Conservation (phyloP, 2,888 invertebrate species). For the Stomorhina lunata region DNA sequence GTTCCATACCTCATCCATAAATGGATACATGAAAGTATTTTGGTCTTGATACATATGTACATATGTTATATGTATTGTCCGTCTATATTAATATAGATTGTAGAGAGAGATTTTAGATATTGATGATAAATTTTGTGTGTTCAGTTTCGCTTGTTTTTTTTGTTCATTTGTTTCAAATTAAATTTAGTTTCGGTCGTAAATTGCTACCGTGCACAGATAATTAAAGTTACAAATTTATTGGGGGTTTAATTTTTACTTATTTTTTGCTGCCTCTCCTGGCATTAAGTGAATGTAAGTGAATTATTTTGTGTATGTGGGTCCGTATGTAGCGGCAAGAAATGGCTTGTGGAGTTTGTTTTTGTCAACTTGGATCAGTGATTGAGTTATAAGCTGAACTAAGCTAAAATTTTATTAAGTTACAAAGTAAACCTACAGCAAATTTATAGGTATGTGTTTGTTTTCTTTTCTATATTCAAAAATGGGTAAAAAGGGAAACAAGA, state of each 20-base stretch:
- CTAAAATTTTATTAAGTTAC: conserved; percentile 46
- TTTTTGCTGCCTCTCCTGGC: neutral
- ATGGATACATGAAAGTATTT: neutral
- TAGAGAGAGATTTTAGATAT: conserved; percentile 33
- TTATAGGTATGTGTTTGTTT: neutral
- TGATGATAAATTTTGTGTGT: conserved; percentile 40
- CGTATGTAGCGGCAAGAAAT: neutral
- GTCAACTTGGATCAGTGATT: conserved; percentile 41
- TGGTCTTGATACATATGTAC: too few species aligned
- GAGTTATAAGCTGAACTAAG: conserved; percentile 53
- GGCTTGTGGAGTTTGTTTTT: neutral
- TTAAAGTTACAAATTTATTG: conserved; percentile 65
- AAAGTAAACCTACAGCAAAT: conserved; percentile 8
- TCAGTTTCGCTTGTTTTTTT: neutral
- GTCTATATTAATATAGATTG: neutral
- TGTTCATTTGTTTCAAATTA: conserved; percentile 61
- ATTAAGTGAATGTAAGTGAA: conserved; percentile 44
- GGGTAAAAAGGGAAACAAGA: too few species aligned
- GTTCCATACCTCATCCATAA: neutral
- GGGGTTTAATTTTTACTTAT: conserved; percentile 23
- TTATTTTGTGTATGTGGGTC: conserved; percentile 11
- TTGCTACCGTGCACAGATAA: conserved; percentile 61
- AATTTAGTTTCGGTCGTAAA: conserved; percentile 63
- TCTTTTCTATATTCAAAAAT: neutral
- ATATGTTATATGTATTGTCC: neutral